phyloP scores from a whole-genome alignment of 1,140 invertebrate genomes.

The Bombus pyrosoma region DNA sequence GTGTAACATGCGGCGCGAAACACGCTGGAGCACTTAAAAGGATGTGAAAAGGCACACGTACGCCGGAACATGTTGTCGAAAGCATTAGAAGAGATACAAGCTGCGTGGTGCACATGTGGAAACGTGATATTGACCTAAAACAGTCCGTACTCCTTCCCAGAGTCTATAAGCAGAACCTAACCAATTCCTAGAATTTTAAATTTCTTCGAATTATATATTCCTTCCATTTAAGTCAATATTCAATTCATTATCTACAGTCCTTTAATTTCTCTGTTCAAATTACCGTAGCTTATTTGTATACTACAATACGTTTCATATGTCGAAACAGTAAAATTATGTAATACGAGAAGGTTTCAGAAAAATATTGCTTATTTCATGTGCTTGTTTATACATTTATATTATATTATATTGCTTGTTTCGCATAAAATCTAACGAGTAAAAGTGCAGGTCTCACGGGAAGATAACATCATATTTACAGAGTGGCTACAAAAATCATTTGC shows the following conservation, averaged over 20 bases:
- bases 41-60: slow-evolving; percentile 16
- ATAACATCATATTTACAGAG: background rate
- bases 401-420: no score
- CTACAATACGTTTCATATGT: no score
- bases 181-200: background rate
- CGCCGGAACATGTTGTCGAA: slow-evolving; percentile 4
- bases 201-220: background rate
- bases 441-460: no score
- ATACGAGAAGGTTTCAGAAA: no score
- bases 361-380: no score
- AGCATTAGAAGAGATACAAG: slow-evolving; percentile 1
- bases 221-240: background rate
- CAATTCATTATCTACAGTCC: background rate
- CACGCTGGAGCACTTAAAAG: slow-evolving; percentile 24
- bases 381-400: no score
- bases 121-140: slow-evolving; percentile 14
- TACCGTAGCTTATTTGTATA: background rate
- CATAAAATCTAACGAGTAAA: no score
- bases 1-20: slow-evolving; percentile 7
- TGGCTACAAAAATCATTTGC: background rate
- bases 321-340: no score
- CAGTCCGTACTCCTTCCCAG: background rate
- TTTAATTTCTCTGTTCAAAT: background rate
- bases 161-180: background rate
- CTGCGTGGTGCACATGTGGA: slow-evolving; percentile 5